These are phyloP conservation scores for Epinotia nisella DNA, from an alignment of 2,888 invertebrate genomes.

Conservation along the genomic window DNA sequence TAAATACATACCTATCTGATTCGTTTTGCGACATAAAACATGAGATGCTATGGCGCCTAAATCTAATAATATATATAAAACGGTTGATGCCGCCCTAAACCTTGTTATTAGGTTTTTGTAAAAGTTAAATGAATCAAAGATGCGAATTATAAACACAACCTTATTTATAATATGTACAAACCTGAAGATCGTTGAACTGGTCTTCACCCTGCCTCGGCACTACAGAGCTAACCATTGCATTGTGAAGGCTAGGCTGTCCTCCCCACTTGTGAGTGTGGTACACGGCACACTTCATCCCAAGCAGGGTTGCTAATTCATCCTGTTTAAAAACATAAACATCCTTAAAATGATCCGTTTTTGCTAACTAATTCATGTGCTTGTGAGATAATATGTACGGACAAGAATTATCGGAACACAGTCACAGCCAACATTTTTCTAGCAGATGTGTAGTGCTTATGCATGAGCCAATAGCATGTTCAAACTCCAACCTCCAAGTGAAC, in stretches of 20 bases:
- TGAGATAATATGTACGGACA: neutral
- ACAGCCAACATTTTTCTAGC: neutral
- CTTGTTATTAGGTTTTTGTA: no score
- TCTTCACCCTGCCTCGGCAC: constrained; percentile 79
- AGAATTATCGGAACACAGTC: neutral
- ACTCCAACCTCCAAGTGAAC: no score
- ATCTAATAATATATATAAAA: no score
- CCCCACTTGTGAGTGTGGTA: constrained; percentile 93
- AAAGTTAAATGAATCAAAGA: neutral
- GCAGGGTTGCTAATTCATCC: constrained; percentile 87
- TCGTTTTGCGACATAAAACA: no score
- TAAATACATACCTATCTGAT: no score
- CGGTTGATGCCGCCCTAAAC: no score
- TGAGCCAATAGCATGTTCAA: no score
- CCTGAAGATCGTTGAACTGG: constrained; percentile 87
- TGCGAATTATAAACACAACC: neutral
- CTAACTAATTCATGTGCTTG: neutral
- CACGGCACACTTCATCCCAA: constrained; percentile 95
- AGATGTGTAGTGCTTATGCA: no score
- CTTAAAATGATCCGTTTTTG: no score
- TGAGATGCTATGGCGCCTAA: no score
- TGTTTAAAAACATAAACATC: constrained; percentile 51
- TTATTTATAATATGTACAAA: constrained; percentile 54
- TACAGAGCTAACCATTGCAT: constrained; percentile 92
- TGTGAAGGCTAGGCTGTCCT: constrained; percentile 90